A percentile compares a stretch with the other conserved stretches of the same genome.
Evolutionary conservation across 2,888 invertebrate genomes (phyloP).

Genomic region (Caenorhabditis angaria): DNA sequence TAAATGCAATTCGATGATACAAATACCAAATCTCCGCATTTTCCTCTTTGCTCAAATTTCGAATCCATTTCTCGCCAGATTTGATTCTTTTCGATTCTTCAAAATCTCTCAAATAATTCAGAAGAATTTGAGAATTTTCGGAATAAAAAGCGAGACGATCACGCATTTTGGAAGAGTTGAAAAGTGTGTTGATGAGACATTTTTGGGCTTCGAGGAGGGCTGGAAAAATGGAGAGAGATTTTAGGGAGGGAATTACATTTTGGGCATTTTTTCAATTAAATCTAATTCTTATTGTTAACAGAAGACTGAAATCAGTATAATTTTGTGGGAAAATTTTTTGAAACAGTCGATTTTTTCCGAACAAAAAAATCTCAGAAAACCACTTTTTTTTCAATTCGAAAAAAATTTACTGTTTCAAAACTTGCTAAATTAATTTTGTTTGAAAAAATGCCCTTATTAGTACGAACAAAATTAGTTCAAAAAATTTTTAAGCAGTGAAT

Average conservation of each 20-base stretch:
- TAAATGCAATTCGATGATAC: constrained; percentile 54
- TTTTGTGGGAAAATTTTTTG: no score
- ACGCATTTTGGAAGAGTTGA: constrained; percentile 6
- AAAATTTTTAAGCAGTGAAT: no score
- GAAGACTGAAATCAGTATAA: no score
- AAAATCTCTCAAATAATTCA: constrained; percentile 19
- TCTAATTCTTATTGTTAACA: no score
- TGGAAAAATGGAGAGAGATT: constrained; percentile 72
- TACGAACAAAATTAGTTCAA: no score
- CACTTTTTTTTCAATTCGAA: no score
- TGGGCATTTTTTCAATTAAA: no score
- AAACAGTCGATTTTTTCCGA: no score
- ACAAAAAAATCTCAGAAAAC: no score
- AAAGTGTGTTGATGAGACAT: background rate
- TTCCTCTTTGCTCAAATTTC: background rate
- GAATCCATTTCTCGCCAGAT: background rate
- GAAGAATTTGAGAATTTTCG: constrained; percentile 4
- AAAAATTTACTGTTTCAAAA: no score
- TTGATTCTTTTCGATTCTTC: constrained; percentile 4
- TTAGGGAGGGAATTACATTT: constrained; percentile 74
- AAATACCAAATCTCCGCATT: constrained; percentile 45
- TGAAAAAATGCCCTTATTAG: no score
- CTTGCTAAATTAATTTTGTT: no score
- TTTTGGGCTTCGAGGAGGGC: background rate
- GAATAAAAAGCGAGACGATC: background rate